Evolutionary conservation across 1,140 invertebrate genomes (phyloP).

Genomic region (Drosophila asahinai): DNA sequence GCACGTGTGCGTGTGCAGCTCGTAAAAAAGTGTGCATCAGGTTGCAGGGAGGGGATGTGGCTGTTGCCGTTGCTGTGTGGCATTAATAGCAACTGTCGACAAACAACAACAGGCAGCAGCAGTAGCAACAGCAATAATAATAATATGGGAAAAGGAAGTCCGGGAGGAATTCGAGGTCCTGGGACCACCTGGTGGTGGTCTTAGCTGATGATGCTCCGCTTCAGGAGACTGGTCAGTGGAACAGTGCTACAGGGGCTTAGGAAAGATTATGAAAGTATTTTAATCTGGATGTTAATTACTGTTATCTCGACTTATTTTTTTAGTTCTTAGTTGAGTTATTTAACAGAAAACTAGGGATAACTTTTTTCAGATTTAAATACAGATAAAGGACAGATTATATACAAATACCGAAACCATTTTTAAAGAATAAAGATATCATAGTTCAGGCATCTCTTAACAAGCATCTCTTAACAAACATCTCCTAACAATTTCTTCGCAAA

Average conservation of each 20-base stretch:
- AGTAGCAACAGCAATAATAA: slow-evolving; percentile 42
- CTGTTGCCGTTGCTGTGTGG: slow-evolving; percentile 44
- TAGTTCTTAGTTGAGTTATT: too few relatives aligned
- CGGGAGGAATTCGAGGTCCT: slow-evolving; percentile 11
- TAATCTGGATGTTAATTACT: background rate
- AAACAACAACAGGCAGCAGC: slow-evolving; percentile 57
- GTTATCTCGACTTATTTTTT: background rate
- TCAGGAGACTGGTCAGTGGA: slow-evolving; percentile 11
- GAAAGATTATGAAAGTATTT: background rate
- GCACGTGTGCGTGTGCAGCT: slow-evolving; percentile 75
- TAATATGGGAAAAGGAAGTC: slow-evolving; percentile 32
- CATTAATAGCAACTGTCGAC: slow-evolving; percentile 82
- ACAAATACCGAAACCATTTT: too few relatives aligned
- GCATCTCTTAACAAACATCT: background rate
- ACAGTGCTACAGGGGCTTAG: background rate
- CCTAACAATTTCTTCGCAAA: background rate
- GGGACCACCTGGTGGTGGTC: slow-evolving; percentile 57
- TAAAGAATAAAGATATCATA: background rate
- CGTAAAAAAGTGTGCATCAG: slow-evolving; percentile 80
- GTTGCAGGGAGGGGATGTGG: slow-evolving; percentile 54
- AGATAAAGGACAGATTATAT: too few relatives aligned
- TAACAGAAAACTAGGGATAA: too few relatives aligned
- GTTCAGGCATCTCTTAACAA: background rate
- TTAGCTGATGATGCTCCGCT: slow-evolving; percentile 32
- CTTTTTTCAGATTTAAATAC: too few relatives aligned